Evolutionary conservation across 2,113 vertebrate genomes (phyloP).

Genomic region (Rhineura floridana): DNA sequence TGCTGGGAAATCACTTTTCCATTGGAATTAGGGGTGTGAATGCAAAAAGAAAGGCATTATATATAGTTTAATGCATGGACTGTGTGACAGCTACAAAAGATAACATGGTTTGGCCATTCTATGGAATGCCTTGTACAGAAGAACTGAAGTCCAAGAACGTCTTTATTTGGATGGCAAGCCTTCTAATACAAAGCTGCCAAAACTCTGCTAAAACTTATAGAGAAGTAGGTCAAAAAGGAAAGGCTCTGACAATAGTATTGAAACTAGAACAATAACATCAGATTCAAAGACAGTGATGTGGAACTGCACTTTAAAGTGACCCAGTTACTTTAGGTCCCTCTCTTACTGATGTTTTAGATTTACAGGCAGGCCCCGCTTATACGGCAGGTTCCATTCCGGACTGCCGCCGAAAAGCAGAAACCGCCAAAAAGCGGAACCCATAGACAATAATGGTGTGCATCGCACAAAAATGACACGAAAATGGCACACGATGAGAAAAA

Average conservation of each 20-base stretch:
- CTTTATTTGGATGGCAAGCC: not conserved
- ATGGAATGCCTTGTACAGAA: not conserved
- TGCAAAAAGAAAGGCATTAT: not conserved
- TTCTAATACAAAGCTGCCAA: not conserved
- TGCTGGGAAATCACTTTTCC: not conserved
- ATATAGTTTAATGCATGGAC: not conserved
- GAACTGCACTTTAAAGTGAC: not conserved
- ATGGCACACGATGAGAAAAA: no score
- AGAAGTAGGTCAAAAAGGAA: conserved; percentile 2
- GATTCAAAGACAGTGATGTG: not conserved
- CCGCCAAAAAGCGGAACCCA: no score
- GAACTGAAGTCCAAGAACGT: not conserved
- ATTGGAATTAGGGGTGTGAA: not conserved
- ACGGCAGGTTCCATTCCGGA: no score
- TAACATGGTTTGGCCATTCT: not conserved
- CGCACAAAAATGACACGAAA: no score
- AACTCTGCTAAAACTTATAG: not conserved
- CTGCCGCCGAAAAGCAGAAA: no score
- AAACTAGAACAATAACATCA: fast-evolving
- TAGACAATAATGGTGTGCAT: no score
- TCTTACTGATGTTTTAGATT: not conserved
- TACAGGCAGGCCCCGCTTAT: no score
- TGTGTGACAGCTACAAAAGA: not conserved
- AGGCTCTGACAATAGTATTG: not conserved
- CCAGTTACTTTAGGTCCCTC: not conserved